phyloP scores from a whole-genome alignment of 53 echinoderm and acorn worm genomes.

The Luidia sarsii region DNA sequence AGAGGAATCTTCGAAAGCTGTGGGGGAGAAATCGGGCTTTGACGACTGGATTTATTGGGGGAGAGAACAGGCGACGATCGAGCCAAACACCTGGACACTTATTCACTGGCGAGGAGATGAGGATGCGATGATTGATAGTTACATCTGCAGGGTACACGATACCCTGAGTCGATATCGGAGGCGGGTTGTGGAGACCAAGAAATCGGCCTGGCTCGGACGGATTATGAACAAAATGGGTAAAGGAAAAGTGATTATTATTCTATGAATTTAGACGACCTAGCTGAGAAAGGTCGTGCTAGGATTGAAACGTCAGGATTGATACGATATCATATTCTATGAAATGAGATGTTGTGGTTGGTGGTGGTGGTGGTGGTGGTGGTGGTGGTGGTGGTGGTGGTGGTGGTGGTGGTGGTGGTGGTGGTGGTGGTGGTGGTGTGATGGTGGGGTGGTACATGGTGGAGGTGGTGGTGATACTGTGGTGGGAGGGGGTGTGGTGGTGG shows the following conservation, averaged over 20 bases:
- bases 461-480: neutral
- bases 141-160: conserved; percentile 6
- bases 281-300: too few species aligned
- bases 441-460: neutral
- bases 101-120: too few species aligned
- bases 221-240: conserved; percentile 45
- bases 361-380: too few species aligned
- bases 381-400: neutral
- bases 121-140: conserved; percentile 24
- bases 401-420: neutral
- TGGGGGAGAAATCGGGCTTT: too few species aligned
- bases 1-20: too few species aligned
- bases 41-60: too few species aligned
- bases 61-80: too few species aligned
- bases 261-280: too few species aligned
- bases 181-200: conserved; percentile 22
- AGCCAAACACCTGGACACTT: too few species aligned
- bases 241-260: too few species aligned
- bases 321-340: neutral
- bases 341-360: neutral
- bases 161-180: conserved; percentile 28
- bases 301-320: neutral
- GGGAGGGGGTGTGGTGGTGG: neutral
- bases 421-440: neutral
- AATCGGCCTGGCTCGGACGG: conserved; percentile 26